Percentiles rank a stretch among this genome's conserved stretches.
phyloP scores from a whole-genome alignment of 2,888 invertebrate genomes.

The Pasiphila rectangulata region DNA sequence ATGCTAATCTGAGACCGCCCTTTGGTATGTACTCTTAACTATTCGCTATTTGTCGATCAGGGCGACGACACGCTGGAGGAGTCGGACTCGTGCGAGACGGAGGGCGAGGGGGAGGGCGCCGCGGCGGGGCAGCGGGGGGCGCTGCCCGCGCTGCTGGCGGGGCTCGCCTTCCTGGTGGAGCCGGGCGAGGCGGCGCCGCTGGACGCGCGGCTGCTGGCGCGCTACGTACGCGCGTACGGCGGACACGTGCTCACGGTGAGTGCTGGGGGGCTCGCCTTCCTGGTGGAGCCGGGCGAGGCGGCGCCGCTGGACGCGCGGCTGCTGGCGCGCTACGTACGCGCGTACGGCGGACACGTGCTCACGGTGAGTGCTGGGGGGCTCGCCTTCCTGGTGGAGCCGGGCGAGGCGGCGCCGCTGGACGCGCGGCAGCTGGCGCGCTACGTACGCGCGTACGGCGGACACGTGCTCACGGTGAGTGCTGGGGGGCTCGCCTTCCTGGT shows the following conservation, averaged over 20 bases:
- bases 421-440: too few relatives aligned
- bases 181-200: conserved; percentile 4
- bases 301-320: too few relatives aligned
- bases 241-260: conserved; percentile 68
- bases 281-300: conserved; percentile 38
- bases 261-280: not conserved
- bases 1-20: too few relatives aligned
- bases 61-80: conserved; percentile 22
- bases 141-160: conserved; percentile 73
- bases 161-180: conserved; percentile 68
- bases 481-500: too few relatives aligned
- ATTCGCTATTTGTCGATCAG: conserved; percentile 12
- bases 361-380: too few relatives aligned
- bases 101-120: not conserved
- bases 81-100: conserved; percentile 23
- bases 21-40: too few relatives aligned
- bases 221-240: conserved; percentile 83
- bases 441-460: too few relatives aligned
- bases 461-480: too few relatives aligned
- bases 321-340: too few relatives aligned
- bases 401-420: too few relatives aligned
- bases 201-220: conserved; percentile 40
- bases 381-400: too few relatives aligned
- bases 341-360: too few relatives aligned
- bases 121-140: conserved; percentile 14